A percentile compares a stretch with the other conserved stretches of the same genome.
Conservation (phyloP, 2,113 vertebrate species). For the Amphiprion percula region DNA sequence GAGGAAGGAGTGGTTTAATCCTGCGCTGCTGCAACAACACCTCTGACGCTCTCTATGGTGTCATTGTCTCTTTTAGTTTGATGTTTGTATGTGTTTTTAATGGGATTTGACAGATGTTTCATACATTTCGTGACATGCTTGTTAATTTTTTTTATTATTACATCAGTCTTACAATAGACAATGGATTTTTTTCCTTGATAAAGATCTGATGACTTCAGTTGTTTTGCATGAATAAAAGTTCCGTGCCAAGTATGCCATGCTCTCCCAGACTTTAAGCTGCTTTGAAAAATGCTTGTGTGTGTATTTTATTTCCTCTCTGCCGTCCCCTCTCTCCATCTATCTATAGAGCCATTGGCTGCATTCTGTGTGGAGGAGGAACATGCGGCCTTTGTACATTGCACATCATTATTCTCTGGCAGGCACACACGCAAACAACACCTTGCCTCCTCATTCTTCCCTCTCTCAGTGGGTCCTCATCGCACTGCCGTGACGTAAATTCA, state of each 20-base stretch:
- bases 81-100: conserved; percentile 47
- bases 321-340: conserved; percentile 56
- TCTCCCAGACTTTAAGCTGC: conserved; percentile 22
- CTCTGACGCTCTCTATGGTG: not conserved
- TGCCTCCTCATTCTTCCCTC: conserved; percentile 15
- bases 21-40: not conserved
- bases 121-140: conserved; percentile 11
- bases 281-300: conserved; percentile 59
- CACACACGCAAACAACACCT: conserved; percentile 25
- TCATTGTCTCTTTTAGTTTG: conserved; percentile 14
- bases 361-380: conserved; percentile 44
- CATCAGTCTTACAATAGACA: conserved; percentile 34
- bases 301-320: conserved; percentile 54
- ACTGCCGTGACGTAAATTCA: conserved; percentile 8
- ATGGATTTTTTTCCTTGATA: conserved; percentile 36
- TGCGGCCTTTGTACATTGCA: conserved; percentile 63
- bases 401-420: conserved; percentile 47
- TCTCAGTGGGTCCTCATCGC: conserved; percentile 32
- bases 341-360: conserved; percentile 55
- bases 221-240: conserved; percentile 74
- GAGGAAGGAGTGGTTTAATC: conserved; percentile 90
- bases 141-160: conserved; percentile 39
- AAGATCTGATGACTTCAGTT: conserved; percentile 52
- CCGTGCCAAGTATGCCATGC: conserved; percentile 51
- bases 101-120: conserved; percentile 25